Percentiles rank a stretch among this genome's conserved stretches.
These are phyloP conservation scores for Esox masquinongy DNA, from an alignment of 2,797 vertebrate species.

Conservation along the genomic window DNA sequence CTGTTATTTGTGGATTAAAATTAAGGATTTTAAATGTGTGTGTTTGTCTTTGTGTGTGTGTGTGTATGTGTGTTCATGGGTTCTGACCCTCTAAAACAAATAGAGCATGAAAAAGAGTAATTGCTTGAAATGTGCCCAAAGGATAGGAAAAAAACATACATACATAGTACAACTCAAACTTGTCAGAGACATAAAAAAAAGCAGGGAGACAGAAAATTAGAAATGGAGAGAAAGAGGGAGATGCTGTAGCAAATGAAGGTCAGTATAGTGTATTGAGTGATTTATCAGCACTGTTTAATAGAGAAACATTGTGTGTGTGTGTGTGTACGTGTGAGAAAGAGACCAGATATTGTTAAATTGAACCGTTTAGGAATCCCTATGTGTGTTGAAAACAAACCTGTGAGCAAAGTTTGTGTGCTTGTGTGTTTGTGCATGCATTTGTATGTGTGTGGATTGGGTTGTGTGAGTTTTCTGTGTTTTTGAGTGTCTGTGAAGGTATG, in stretches of 20 bases:
- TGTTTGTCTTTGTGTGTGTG: too few species aligned
- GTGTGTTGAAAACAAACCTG: not conserved
- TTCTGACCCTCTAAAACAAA: too few species aligned
- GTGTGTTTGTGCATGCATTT: not conserved
- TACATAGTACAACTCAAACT: too few species aligned
- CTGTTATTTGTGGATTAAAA: too few species aligned
- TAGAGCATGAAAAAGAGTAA: too few species aligned
- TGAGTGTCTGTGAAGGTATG: constrained; percentile 8
- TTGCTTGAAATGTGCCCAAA: too few species aligned
- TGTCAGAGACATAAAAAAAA: too few species aligned
- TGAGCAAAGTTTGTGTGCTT: constrained; percentile 11
- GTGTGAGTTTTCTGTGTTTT: not conserved
- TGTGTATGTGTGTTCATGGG: too few species aligned
- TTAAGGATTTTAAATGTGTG: too few species aligned
- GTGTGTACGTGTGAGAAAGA: not conserved
- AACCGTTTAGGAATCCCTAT: not conserved
- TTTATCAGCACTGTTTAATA: not conserved
- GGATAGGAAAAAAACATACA: too few species aligned
- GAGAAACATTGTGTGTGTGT: not conserved
- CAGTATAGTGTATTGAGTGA: not conserved
- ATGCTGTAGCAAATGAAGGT: not conserved
- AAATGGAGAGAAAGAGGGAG: not conserved
- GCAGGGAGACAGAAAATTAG: not conserved
- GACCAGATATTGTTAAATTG: not conserved
- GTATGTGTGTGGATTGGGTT: constrained; percentile 6